Conservation (phyloP, 2,797 vertebrate genomes). For the Silurus aristotelis region DNA sequence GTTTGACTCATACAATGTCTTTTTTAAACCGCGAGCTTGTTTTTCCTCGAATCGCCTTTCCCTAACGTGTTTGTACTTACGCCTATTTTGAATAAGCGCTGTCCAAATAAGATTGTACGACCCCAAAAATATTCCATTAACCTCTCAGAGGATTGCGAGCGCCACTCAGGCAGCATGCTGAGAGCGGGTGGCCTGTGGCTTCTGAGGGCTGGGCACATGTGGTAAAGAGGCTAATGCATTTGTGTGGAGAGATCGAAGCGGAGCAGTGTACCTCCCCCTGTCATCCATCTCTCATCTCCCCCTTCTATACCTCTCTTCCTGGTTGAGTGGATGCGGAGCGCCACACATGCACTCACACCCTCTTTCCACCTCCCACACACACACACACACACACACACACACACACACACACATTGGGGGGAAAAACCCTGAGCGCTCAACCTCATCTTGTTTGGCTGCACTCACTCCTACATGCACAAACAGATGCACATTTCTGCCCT, state of each 20-base stretch:
- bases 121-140: constrained; percentile 45
- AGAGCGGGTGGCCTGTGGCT: constrained; percentile 40
- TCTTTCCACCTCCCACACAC: constrained; percentile 71
- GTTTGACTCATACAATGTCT: no score
- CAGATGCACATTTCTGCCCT: constrained; percentile 19
- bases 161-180: constrained; percentile 14
- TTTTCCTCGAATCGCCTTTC: no score
- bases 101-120: constrained; percentile 4
- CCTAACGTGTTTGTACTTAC: background rate
- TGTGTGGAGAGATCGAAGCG: constrained; percentile 48
- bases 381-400: constrained; percentile 64
- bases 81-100: constrained; percentile 18
- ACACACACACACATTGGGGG: constrained; percentile 61
- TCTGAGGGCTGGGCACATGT: constrained; percentile 32
- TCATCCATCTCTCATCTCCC: constrained; percentile 55
- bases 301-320: constrained; percentile 36
- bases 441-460: constrained; percentile 7
- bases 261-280: constrained; percentile 40
- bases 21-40: no score
- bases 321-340: constrained; percentile 47
- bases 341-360: constrained; percentile 68
- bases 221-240: constrained; percentile 50
- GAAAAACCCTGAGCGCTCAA: constrained; percentile 32
- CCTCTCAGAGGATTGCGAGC: constrained; percentile 33
- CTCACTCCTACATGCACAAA: constrained; percentile 22